A percentile compares a stretch with the other conserved stretches of the same genome.
phyloP scores from a whole-genome alignment of 2,797 vertebrate species.

The Sphenodon punctatus region DNA sequence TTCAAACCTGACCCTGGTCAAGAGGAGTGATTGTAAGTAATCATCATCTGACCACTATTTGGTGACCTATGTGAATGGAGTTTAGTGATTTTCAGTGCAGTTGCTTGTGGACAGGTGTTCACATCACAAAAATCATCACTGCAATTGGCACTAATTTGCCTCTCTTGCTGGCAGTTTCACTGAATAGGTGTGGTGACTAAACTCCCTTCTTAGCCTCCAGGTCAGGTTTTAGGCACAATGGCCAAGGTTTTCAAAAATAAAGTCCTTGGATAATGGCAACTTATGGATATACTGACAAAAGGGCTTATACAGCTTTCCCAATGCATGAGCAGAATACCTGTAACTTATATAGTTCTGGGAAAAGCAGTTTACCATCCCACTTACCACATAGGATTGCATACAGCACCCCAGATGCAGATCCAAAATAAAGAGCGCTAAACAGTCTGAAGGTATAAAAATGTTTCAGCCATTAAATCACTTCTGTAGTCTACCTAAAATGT shows the following conservation, averaged over 20 bases:
- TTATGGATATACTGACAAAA: background rate
- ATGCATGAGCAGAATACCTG: background rate
- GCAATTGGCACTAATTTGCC: background rate
- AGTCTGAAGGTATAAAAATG: background rate
- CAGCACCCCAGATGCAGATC: background rate
- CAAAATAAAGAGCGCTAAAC: background rate
- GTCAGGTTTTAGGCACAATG: background rate
- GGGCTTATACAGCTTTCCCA: background rate
- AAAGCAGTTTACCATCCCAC: background rate
- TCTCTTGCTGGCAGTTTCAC: background rate
- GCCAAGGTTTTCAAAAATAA: background rate
- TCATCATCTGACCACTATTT: background rate
- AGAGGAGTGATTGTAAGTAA: background rate
- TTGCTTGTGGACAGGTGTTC: background rate
- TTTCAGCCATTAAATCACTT: background rate
- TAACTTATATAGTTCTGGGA: background rate
- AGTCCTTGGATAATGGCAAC: background rate
- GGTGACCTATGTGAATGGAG: rapidly evolving
- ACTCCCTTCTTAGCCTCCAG: background rate
- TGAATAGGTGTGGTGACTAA: background rate
- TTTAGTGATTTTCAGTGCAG: background rate
- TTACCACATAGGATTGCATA: background rate
- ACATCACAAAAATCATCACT: background rate
- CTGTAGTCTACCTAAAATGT: background rate
- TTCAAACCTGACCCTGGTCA: background rate